A percentile compares a stretch with the other conserved stretches of the same genome.
Conservation (phyloP, 2,113 vertebrate species). For the Callipepla californica region DNA sequence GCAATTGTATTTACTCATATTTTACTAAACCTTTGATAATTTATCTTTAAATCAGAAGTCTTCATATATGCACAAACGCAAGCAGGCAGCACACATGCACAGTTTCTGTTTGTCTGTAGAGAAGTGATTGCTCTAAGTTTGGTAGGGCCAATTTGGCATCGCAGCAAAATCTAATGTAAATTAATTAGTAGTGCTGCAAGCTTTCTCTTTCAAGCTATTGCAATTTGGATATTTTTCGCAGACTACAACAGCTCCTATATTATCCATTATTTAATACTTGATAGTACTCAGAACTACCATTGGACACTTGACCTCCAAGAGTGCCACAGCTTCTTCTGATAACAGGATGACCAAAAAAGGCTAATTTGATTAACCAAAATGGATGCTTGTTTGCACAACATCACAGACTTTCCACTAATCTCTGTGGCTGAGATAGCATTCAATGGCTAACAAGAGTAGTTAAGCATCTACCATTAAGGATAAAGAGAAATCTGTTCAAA, state of each 20-base stretch:
- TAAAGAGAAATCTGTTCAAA: slow-evolving; percentile 39
- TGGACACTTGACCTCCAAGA: slow-evolving; percentile 32
- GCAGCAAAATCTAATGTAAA: slow-evolving; percentile 36
- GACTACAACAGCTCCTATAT: neutral
- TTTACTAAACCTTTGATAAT: slow-evolving; percentile 33
- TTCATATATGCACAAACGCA: neutral
- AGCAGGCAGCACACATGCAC: neutral
- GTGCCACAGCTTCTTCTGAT: neutral
- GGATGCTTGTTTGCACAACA: neutral
- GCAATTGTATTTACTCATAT: neutral
- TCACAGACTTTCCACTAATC: neutral
- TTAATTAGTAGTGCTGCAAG: neutral
- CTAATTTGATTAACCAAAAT: slow-evolving; percentile 33
- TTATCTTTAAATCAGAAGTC: neutral
- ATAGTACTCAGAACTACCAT: neutral
- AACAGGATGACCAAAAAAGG: neutral
- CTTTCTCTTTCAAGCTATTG: neutral
- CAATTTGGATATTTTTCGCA: slow-evolving; percentile 34
- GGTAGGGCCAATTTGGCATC: neutral
- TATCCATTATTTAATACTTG: slow-evolving; percentile 28
- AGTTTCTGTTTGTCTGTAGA: neutral
- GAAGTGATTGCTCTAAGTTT: neutral
- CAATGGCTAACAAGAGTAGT: neutral
- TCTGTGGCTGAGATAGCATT: neutral
- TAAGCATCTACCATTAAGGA: slow-evolving; percentile 34